A percentile compares a stretch with the other conserved stretches of the same genome.
phyloP scores from a whole-genome alignment of 2,888 invertebrate genomes.

The Tipula confusa region DNA sequence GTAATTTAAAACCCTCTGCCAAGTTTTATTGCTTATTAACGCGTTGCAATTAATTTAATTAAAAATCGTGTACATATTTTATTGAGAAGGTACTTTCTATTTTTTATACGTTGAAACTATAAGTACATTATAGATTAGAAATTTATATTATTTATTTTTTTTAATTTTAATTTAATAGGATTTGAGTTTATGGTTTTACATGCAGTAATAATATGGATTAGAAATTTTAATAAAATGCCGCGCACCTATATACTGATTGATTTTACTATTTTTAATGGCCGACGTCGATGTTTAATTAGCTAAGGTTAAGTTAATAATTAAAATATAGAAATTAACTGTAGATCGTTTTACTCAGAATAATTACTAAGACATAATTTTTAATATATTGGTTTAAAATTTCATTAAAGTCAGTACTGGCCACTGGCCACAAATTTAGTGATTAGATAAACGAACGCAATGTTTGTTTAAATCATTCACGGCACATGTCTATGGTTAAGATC shows the following conservation, averaged over 20 bases:
- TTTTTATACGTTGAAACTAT: neutral
- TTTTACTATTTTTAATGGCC: neutral
- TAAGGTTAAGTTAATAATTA: neutral
- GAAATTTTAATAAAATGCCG: neutral
- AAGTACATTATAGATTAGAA: neutral
- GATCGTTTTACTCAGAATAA: too few species aligned
- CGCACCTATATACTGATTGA: neutral
- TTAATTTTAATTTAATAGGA: neutral
- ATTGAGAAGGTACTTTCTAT: neutral
- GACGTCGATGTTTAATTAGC: neutral
- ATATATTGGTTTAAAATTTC: too few species aligned
- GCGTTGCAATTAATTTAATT: neutral
- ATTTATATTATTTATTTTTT: too few species aligned
- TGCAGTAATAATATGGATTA: neutral
- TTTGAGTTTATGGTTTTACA: neutral
- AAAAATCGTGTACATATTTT: neutral
- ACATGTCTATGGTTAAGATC: too few species aligned
- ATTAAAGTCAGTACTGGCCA: too few species aligned
- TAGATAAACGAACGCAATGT: too few species aligned
- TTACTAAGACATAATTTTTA: too few species aligned
- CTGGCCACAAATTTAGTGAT: too few species aligned
- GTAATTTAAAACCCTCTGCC: neutral
- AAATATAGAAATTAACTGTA: neutral
- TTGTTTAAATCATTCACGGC: too few species aligned
- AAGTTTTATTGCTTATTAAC: neutral